phyloP scores from a whole-genome alignment of 2,113 vertebrate genomes.

The Sinocyclocheilus anophthalmus region DNA sequence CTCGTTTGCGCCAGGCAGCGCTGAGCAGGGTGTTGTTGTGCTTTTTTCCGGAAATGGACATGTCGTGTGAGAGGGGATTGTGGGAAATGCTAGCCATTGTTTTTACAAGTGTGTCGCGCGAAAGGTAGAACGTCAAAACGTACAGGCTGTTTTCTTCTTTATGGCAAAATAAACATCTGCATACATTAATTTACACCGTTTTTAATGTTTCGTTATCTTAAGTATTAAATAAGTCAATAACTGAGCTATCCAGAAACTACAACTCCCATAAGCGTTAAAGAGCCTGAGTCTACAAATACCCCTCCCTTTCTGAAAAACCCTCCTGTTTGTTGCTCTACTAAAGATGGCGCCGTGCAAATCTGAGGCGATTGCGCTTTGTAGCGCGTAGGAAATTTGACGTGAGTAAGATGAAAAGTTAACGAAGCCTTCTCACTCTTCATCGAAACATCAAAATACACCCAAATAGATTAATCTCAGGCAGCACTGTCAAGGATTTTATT shows the following conservation, averaged over 20 bases:
- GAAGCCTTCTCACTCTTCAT: constrained; percentile 57
- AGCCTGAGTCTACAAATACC: constrained; percentile 52
- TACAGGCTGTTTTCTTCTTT: not conserved
- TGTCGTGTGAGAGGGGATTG: not conserved
- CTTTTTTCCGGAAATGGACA: not conserved
- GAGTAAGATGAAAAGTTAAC: constrained; percentile 64
- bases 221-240: not conserved
- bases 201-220: not conserved
- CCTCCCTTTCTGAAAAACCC: constrained; percentile 57
- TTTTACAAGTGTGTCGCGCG: not conserved
- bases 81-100: constrained; percentile 43
- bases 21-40: constrained; percentile 4
- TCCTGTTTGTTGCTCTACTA: constrained; percentile 76
- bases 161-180: not conserved
- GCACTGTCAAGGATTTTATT: not conserved
- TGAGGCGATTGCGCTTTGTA: constrained; percentile 74
- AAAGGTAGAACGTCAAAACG: fast-evolving
- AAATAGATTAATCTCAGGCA: constrained; percentile 57
- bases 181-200: not conserved
- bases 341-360: constrained; percentile 82
- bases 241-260: constrained; percentile 61
- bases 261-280: constrained; percentile 59
- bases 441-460: constrained; percentile 60
- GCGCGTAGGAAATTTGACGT: constrained; percentile 65
- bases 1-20: not conserved